Base-by-base conservation (phyloP, 1,140 invertebrate species). In the Aphelenchoides fujianensis region DNA sequence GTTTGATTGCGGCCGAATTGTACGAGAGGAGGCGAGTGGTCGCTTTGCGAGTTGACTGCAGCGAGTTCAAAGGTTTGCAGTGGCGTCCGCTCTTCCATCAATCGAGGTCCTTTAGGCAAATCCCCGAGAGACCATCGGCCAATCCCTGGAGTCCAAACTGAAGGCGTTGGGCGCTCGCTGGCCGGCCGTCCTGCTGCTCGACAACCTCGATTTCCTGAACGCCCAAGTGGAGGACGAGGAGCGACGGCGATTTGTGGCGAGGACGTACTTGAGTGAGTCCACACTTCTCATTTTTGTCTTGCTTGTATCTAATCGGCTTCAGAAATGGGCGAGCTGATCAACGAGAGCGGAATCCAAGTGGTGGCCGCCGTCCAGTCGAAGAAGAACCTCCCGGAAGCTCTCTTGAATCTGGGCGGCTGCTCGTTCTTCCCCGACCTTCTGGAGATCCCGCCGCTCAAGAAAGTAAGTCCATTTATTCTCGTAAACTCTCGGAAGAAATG, bases 131-230 rank as follows among this genome's bases (percentile, higher is more conserved):
- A 3, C 16, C 28, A 79, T 69, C n/a, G 69, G 59, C 52, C 70
- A 73, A 28, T 36, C 37, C 12, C 31, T 70, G n/a, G 66, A 63
- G 5, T 16, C 55, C 7, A 27, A 32, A 30, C 23, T 77, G 23
- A 30, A 32, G 19, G 30, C 48, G 48, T 27, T 78, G 2, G 61
- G 73, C 30, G 28, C 31, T n/a, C 41, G 79, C 31, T 37, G 61
- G 52, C 77, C 77, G 9, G 32, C 77, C 0, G 37, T 79, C 12
- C 54, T 79, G 0, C 70, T 79, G 31, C 54, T 79, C 7, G 78
- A 79, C 35, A 71, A 79, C 41, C 52, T 79, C 16, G 79, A 79
- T 52, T 79, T 78, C 28, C 70, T 79, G 28, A 48, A 78, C 7
- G 28, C 59, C 2, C 66, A 68, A 31, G 41, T 73, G 5, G 78